These are phyloP conservation scores for Glaucopsyche alexis DNA, from an alignment of 2,888 invertebrate genomes.

Conservation along the genomic window DNA sequence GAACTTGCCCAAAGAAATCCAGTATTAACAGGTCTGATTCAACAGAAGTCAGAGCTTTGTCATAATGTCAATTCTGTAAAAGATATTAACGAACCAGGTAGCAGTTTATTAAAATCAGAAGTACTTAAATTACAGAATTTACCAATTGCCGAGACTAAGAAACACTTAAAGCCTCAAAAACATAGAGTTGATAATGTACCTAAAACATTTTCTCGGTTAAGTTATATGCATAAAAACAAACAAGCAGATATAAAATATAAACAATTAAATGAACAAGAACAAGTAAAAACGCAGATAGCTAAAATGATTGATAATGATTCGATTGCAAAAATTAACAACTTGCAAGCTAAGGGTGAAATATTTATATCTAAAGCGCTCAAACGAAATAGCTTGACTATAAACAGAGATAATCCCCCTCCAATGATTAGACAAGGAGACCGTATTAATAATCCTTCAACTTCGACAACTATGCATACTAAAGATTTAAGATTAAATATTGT, in stretches of 20 bases:
- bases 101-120: conserved; percentile 29
- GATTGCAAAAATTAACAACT: conserved; percentile 39
- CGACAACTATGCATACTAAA: neutral
- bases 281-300: conserved; percentile 28
- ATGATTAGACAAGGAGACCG: conserved; percentile 31
- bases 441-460: neutral
- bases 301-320: conserved; percentile 32
- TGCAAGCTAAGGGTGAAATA: conserved; percentile 40
- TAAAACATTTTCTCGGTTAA: conserved; percentile 68
- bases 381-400: conserved; percentile 32
- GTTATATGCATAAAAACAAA: conserved; percentile 68
- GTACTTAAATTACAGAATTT: conserved; percentile 33
- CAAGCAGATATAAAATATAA: conserved; percentile 53
- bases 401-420: conserved; percentile 29
- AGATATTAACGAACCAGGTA: neutral
- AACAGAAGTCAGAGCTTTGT: neutral
- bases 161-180: conserved; percentile 43
- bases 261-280: conserved; percentile 38
- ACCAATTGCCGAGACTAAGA: conserved; percentile 40
- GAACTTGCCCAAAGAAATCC: neutral
- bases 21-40: neutral
- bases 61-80: neutral
- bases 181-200: conserved; percentile 60
- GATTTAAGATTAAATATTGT: conserved; percentile 5
- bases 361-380: conserved; percentile 38